Evolutionary conservation across 2,113 vertebrate species (phyloP).

Genomic region (Felis catus): F.catus_Fca126_mat1.0 CM031420.1:93859501-93860000

Average conservation of each 20-base stretch:
- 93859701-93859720: too few relatives aligned
- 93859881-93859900: neutral
- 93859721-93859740: too few relatives aligned
- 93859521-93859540: slow-evolving; percentile 21
- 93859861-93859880: slow-evolving; percentile 1
- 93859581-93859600: neutral
- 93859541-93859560: neutral
- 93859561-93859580: neutral
- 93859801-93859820: too few relatives aligned
- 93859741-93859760: too few relatives aligned
- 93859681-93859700: too few relatives aligned
- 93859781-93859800: too few relatives aligned
- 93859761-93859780: too few relatives aligned
- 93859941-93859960: neutral
- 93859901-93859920: neutral
- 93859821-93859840: neutral
- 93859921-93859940: neutral
- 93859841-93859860: neutral
- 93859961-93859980: neutral
- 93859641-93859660: too few relatives aligned
- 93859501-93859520: neutral
- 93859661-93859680: too few relatives aligned
- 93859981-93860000: neutral
- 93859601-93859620: slow-evolving; percentile 27
- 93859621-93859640: slow-evolving; percentile 21